Evolutionary conservation across 1,140 invertebrate species (phyloP).

Genomic region (Philotrypesis tridentata): DNA sequence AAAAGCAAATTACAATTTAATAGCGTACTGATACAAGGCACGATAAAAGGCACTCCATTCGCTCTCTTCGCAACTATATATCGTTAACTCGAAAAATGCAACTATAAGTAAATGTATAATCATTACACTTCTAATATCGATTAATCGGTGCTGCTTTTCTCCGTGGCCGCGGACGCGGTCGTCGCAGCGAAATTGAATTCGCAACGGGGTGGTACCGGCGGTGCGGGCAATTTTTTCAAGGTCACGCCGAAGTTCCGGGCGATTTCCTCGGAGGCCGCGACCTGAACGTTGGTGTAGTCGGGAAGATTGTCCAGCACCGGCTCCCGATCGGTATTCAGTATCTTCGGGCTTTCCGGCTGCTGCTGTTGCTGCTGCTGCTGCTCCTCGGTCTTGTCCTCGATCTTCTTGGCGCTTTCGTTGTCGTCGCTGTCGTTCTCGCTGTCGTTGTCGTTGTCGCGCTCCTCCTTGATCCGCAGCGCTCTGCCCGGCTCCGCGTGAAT

Average conservation of each 20-base stretch:
- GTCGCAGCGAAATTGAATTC: slow-evolving; percentile 8
- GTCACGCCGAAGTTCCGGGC: slow-evolving; percentile 54
- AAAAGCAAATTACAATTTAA: background rate
- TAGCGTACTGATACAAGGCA: slow-evolving; percentile 22
- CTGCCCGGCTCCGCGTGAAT: slow-evolving; percentile 19
- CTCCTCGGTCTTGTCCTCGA: slow-evolving; percentile 23
- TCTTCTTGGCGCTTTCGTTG: slow-evolving; percentile 20
- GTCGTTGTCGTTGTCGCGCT: background rate
- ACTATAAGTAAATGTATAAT: background rate
- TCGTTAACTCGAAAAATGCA: too few species aligned
- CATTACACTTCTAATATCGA: too few species aligned
- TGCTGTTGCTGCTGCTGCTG: too few species aligned
- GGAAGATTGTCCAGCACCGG: slow-evolving; percentile 38
- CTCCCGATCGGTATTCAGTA: slow-evolving; percentile 11
- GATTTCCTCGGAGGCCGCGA: slow-evolving; percentile 52
- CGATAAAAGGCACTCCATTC: background rate
- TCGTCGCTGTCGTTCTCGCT: background rate
- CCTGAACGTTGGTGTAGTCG: slow-evolving; percentile 66
- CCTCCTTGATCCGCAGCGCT: background rate
- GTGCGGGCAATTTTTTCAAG: slow-evolving; percentile 61
- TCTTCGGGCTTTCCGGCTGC: slow-evolving; percentile 17
- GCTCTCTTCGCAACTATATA: too few species aligned
- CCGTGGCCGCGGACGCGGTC: background rate
- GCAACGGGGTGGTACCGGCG: slow-evolving; percentile 62
- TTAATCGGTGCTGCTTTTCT: background rate